Conservation (phyloP, 2,113 vertebrate genomes). For the Carassius auratus region DNA sequence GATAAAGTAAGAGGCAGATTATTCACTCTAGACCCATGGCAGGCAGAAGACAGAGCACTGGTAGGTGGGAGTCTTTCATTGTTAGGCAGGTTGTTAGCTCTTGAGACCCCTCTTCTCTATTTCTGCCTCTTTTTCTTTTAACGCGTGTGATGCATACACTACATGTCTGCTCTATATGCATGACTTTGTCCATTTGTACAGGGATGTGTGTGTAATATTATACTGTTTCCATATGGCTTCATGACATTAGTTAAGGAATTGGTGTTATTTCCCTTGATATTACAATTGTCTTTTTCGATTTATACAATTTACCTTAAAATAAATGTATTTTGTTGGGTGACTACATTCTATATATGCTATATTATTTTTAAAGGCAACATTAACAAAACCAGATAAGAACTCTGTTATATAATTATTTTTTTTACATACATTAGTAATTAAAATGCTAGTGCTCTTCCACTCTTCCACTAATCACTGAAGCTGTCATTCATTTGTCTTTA, state of each 20-base stretch:
- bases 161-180: neutral
- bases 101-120: neutral
- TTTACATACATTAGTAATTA: neutral
- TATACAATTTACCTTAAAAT: neutral
- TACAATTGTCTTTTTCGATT: neutral
- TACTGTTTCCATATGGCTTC: neutral
- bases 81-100: neutral
- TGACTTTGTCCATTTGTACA: neutral
- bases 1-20: constrained; percentile 2
- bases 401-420: neutral
- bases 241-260: neutral
- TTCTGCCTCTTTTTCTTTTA: neutral
- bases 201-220: neutral
- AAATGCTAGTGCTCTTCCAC: neutral
- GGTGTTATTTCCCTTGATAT: neutral
- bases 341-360: neutral
- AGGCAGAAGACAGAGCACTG: constrained; percentile 9
- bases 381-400: neutral
- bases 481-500: constrained; percentile 1
- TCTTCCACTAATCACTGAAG: neutral
- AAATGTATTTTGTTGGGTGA: neutral
- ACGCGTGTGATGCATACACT: neutral
- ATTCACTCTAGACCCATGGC: constrained; percentile 14
- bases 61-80: constrained; percentile 20
- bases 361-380: neutral